Evolutionary conservation across 92 coral and sea anemone species (phyloP), one percentile per base, ranked within the genome.

Genomic region (Meandrina meandrites): DNA sequence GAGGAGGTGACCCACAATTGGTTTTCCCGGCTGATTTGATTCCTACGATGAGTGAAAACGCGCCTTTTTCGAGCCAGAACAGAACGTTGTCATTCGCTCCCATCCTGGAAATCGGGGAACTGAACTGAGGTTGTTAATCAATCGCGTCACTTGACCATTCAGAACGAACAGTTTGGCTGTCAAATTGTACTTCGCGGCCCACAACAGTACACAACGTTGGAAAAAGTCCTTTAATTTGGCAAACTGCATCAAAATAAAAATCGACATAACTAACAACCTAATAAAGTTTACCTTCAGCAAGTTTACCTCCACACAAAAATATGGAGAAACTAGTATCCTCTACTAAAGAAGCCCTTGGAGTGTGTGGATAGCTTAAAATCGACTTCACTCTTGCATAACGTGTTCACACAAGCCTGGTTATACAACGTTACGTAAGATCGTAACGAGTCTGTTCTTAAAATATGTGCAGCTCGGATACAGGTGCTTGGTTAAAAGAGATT

Each of bases 141-240:
- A n/a, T n/a, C n/a, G n/a, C n/a, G n/a, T n/a, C 45, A 40, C 6
- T 40, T 40, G 45, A 40, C 45, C 45, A 40, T 40, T 40, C 45
- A 40, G 45, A 40, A 40, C 3, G 45, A 40, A 6, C 6, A 9
- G 8, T 8, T 45, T 45, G 8, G 4, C 48, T 45, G 48, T 45
- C 48, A 45, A 45, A 48, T 1, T 48, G 12, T 13, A 48, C 11
- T 7, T 24, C 6, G 6, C 2, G 24, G 68, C 1, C 1, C 68
- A 60, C 30, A 8, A 40, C 12, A 73, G 14, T 2, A 56, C 17
- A 32, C 66, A 32, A 17, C 1, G n/a, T 30, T 54, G 27, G 3
- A 31, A 79, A 79, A 79, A 18, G 78, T 53, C 5, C 69, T 79
- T 79, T 79, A 50, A 79, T 75, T 75, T 57, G 56, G 82, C 82